These are phyloP conservation scores for Trematocara macrostoma DNA, from an alignment of 2,113 vertebrate genomes.

Conservation along the genomic window DNA sequence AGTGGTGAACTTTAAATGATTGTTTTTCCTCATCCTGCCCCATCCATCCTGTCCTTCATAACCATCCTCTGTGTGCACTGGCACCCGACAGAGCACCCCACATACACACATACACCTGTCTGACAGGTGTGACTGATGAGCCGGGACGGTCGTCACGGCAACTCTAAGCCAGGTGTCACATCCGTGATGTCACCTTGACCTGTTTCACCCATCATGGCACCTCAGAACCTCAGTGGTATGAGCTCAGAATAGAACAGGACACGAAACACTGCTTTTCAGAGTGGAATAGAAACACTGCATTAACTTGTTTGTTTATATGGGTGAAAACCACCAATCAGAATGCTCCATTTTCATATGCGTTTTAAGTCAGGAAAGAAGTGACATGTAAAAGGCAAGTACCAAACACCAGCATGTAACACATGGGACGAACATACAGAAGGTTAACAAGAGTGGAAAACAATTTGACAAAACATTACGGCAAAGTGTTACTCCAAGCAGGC, in stretches of 20 bases:
- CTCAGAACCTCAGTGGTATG: background rate
- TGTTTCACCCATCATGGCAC: background rate
- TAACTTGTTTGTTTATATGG: background rate
- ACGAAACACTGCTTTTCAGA: background rate
- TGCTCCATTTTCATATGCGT: background rate
- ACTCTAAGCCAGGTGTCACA: conserved; percentile 17
- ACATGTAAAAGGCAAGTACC: background rate
- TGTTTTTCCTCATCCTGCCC: background rate
- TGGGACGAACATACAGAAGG: background rate
- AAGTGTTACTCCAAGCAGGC: background rate
- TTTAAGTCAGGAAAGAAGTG: background rate
- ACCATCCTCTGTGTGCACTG: background rate
- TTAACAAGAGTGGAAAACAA: background rate
- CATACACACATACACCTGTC: background rate
- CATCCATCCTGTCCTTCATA: background rate
- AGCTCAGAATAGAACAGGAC: conserved; percentile 2
- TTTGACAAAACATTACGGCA: background rate
- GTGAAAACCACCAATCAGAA: background rate
- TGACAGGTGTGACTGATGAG: conserved; percentile 62
- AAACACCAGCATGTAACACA: background rate
- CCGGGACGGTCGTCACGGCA: conserved; percentile 16
- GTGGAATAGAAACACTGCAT: background rate
- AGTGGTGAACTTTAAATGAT: conserved; percentile 13
- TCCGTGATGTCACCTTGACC: conserved; percentile 52
- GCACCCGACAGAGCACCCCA: background rate